A percentile compares a stretch with the other conserved stretches of the same genome.
Conservation (phyloP, 1,140 invertebrate species). For the Paramacrobiotus metropolitanus region DNA sequence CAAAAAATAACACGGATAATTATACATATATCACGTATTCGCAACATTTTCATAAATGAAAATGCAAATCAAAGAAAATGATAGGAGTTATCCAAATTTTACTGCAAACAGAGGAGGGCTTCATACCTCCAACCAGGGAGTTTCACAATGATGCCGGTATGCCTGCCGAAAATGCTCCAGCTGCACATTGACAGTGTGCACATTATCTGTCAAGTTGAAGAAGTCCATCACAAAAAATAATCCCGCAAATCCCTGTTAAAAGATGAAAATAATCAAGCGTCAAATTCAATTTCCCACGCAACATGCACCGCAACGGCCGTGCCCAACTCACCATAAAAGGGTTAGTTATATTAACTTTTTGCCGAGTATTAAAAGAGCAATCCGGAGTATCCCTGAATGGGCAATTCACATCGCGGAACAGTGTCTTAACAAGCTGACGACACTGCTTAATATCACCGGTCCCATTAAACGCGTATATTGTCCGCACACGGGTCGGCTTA, state of each 20-base stretch:
- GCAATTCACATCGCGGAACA: not conserved
- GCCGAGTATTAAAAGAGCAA: not conserved
- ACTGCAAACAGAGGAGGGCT: too few relatives aligned
- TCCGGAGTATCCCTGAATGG: not conserved
- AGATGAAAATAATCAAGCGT: not conserved
- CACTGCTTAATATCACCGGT: not conserved
- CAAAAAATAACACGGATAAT: too few relatives aligned
- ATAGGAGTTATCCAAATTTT: too few relatives aligned
- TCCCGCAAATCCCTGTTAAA: not conserved
- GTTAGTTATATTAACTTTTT: not conserved
- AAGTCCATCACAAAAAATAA: not conserved
- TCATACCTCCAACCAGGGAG: not conserved
- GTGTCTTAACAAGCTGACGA: not conserved
- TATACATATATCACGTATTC: too few relatives aligned
- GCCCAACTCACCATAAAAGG: not conserved
- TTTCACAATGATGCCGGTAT: not conserved
- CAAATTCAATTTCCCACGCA: too few relatives aligned
- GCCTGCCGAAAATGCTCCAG: not conserved
- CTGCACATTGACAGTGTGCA: not conserved
- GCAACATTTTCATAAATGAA: too few relatives aligned
- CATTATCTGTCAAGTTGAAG: not conserved
- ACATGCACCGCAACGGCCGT: not conserved
- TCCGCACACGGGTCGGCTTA: not conserved
- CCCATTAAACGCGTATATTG: not conserved
- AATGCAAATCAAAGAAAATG: too few relatives aligned